These are phyloP conservation scores for Nasua narica DNA, from an alignment of 2,797 vertebrate species.

Conservation along the genomic window DNA sequence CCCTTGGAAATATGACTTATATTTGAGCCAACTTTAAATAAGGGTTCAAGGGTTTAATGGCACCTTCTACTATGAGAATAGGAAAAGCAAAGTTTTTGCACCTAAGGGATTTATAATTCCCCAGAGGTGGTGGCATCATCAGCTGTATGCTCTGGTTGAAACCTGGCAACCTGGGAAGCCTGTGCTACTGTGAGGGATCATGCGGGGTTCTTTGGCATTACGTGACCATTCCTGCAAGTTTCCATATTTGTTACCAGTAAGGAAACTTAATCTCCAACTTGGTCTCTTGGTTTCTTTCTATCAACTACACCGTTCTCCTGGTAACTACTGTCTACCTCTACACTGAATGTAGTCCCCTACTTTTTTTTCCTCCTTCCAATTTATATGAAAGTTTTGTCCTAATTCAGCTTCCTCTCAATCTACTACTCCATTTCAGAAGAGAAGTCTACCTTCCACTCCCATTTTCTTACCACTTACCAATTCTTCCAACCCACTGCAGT, in stretches of 20 bases:
- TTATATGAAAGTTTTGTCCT: neutral
- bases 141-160: neutral
- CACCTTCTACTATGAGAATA: neutral
- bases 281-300: neutral
- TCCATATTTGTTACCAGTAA: neutral
- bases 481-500: neutral
- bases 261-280: neutral
- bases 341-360: neutral
- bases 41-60: neutral
- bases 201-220: neutral
- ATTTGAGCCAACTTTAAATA: conserved; percentile 23
- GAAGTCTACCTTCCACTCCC: neutral
- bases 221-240: neutral
- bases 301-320: neutral
- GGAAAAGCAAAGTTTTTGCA: neutral
- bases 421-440: neutral
- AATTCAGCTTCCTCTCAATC: neutral
- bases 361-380: neutral
- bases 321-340: neutral
- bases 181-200: neutral
- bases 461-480: conserved; percentile 1
- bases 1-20: conserved; percentile 15
- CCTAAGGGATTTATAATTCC: neutral
- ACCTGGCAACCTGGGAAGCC: neutral
- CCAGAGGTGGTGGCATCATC: neutral